These are phyloP conservation scores for Anas platyrhynchos DNA, from an alignment of 2,113 vertebrate genomes.

Conservation along the genomic window DNA sequence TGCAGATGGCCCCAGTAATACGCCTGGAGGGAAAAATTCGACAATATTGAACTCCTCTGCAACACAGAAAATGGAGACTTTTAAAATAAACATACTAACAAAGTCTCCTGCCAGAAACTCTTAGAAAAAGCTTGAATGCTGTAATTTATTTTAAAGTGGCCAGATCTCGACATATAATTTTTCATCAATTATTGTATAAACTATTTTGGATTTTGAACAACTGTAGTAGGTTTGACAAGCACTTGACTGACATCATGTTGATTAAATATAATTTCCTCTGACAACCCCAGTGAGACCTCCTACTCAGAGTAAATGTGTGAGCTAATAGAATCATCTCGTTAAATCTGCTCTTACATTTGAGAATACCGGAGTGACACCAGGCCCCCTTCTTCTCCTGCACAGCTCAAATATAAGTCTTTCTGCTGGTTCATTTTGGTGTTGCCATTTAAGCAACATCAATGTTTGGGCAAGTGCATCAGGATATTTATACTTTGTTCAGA, in stretches of 20 bases:
- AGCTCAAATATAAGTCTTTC: background rate
- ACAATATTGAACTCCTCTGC: background rate
- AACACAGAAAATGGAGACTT: background rate
- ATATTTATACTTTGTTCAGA: background rate
- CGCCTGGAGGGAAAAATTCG: background rate
- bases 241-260: constrained; percentile 45
- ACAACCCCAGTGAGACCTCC: constrained; percentile 26
- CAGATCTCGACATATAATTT: background rate
- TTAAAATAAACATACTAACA: background rate
- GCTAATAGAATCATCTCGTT: constrained; percentile 41
- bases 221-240: constrained; percentile 23
- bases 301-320: constrained; percentile 35
- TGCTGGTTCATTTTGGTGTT: background rate
- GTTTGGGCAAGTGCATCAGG: background rate
- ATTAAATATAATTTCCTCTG: constrained; percentile 63
- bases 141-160: constrained; percentile 5
- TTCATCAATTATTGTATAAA: background rate
- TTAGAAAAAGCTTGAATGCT: background rate
- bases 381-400: background rate
- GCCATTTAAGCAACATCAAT: background rate
- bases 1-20: background rate
- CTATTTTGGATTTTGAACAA: constrained; percentile 7
- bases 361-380: background rate
- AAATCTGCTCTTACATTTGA: constrained; percentile 38
- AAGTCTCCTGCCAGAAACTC: background rate